Evolutionary conservation across 2,888 invertebrate species (phyloP), one percentile per base, ranked within the genome.

Genomic region (Acleris sparsana): DNA sequence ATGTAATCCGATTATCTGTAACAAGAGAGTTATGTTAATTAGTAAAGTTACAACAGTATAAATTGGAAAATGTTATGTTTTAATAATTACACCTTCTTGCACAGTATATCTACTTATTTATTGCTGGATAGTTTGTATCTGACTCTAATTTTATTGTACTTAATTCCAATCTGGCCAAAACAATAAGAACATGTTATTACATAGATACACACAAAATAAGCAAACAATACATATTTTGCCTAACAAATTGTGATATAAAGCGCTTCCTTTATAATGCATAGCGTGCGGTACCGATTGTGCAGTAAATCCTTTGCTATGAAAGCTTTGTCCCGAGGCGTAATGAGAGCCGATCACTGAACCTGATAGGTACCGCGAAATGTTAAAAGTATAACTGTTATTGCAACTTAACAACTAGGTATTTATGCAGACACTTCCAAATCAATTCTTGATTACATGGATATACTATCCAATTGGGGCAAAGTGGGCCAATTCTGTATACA

Each of bases 161-260:
- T n/a, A 16, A 29, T 25, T 53, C 53, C 58, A 53, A 39, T 62
- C 25, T 58, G 58, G 53, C 63, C 46, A 39, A 57, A 55, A 60
- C 48, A 61, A 61, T 18, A 53, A 59, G 39, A 64, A 53, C 49
- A 44, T 17, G 33, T 58, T 56, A 55, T 25, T 9, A 29, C 29
- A 33, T 25, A 56, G 33, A 58, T 9, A 29, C 29, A 33, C 43
- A 56, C 43, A 58, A 58, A 66, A 62, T 60, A 67, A 66, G 60
- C 60, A 46, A 53, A 56, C 68, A 70, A 74, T 78, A 72, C 72
- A 49, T 60, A 72, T 77, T 81, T 78, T 77, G 75, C 76, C 65
- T 77, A 77, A 77, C 77, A 81, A 82, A 82, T 80, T 80, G 74
- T 75, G 72, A 71, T 74, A 79, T 80, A 82, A 71, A 66, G 63